phyloP scores from a whole-genome alignment of 2,113 vertebrate genomes.

The Cyanoliseus patagonus region DNA sequence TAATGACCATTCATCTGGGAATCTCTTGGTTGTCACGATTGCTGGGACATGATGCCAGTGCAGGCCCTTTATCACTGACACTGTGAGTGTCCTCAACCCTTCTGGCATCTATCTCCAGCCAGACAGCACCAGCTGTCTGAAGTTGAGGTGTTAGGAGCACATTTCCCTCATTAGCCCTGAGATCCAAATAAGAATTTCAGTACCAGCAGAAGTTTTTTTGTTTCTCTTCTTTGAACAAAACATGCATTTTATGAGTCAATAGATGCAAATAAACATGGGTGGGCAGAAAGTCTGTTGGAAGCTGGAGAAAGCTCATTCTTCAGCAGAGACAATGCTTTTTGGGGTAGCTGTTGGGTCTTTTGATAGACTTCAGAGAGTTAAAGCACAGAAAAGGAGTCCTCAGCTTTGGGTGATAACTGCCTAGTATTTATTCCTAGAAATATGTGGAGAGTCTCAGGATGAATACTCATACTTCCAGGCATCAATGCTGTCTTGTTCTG shows the following conservation, averaged over 20 bases:
- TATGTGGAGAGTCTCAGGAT: background rate
- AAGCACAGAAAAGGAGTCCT: background rate
- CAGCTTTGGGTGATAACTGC: background rate
- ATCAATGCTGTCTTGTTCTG: background rate
- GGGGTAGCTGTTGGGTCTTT: background rate
- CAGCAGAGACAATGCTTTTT: background rate
- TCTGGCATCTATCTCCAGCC: background rate
- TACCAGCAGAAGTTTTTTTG: background rate
- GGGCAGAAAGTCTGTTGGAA: background rate
- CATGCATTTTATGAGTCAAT: background rate
- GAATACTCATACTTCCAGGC: background rate
- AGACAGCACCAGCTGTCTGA: background rate
- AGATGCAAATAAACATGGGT: background rate
- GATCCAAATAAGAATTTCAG: conserved; percentile 8
- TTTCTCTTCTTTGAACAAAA: conserved; percentile 29
- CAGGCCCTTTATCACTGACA: background rate
- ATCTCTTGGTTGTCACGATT: accelerated
- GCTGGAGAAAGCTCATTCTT: background rate
- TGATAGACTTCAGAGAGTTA: background rate
- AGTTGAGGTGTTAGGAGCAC: background rate
- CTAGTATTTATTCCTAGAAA: conserved; percentile 1
- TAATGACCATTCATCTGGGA: background rate
- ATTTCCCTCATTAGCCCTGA: background rate
- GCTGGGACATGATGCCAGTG: background rate
- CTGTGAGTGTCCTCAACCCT: background rate